Conservation (phyloP, 2,113 vertebrate species). For the Capricornis sumatraensis region DNA sequence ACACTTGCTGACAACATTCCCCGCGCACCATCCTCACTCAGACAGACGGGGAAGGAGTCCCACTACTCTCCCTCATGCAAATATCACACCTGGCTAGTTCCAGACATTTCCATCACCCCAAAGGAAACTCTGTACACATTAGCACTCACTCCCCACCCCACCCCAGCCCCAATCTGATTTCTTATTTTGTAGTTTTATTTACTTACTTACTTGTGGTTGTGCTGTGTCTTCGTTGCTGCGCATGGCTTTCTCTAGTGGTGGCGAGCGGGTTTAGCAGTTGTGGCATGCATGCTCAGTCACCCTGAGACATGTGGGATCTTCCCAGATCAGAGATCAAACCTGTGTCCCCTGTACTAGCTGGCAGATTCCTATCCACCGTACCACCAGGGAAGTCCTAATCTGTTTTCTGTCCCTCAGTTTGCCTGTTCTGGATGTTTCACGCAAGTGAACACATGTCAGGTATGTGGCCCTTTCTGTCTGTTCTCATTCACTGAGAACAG, state of each 20-base stretch:
- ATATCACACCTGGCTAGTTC: not conserved
- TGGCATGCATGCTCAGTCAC: not conserved
- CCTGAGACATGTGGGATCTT: not conserved
- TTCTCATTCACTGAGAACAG: not conserved
- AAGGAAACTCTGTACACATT: not conserved
- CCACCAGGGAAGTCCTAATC: not conserved
- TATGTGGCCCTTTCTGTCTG: not conserved
- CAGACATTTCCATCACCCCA: not conserved
- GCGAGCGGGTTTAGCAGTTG: not conserved
- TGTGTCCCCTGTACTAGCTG: not conserved
- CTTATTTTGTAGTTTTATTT: not conserved
- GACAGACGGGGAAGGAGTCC: not conserved
- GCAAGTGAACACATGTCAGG: fast-evolving
- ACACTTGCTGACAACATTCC: not conserved
- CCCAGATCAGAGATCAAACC: not conserved
- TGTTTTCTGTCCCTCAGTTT: not conserved
- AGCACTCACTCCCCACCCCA: not conserved
- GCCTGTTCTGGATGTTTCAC: not conserved
- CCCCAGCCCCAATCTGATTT: not conserved
- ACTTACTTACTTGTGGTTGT: not conserved
- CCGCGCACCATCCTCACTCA: not conserved
- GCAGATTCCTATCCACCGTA: not conserved
- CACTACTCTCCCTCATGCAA: not conserved
- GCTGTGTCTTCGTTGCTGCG: not conserved
- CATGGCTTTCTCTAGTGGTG: not conserved